Base-by-base conservation (phyloP, 2,113 vertebrate genomes). In the Rhinichthys klamathensis region DNA sequence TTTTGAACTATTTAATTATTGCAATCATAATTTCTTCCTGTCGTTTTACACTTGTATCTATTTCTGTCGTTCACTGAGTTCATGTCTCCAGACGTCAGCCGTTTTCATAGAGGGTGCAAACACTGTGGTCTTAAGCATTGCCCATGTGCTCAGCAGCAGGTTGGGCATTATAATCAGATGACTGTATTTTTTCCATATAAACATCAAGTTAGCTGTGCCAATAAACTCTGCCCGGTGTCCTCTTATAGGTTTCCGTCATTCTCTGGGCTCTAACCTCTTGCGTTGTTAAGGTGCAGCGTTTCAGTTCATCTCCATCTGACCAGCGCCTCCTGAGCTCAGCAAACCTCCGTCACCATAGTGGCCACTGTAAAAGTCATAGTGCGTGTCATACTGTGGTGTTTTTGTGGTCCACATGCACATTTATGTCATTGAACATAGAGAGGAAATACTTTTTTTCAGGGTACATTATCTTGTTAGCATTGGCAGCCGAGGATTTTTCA, bases 401-500 rank as follows among this genome's bases (percentile, higher is more conserved):
- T 54, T 89, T 90, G 89, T 49, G 87, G 92, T 88, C 92, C 91
- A 93, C 91, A 93, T 32, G 16, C 92, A 92, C 92, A 89, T 51
- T 49, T 67, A n/a, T 44, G 35, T 63, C 35, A 44, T 1, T 80
- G 4, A 80, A 32, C 77, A 60, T 4, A 10, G 58, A 46, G n/a
- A 23, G 25, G 10, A 25, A 46, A 63, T 44, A 0, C 25, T 61
- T 46, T 80, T 60, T 74, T 70, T 27, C 46, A 41, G 10, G 2
- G 46, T 35, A 30, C 49, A 77, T 58, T 72, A 72, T 67, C 27
- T 67, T 30, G 6, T 49, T 27, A 16, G n/a, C 41, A 7, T 16
- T 16, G 72, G 12, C 72, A 74, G 38, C n/a, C 12, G 12, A 35
- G 4, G 65, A 30, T 32, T 35, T 63, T 69, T 69, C 27, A 11